Conservation (phyloP, 2,797 vertebrate species). For the Eidolon dupreanum region DNA sequence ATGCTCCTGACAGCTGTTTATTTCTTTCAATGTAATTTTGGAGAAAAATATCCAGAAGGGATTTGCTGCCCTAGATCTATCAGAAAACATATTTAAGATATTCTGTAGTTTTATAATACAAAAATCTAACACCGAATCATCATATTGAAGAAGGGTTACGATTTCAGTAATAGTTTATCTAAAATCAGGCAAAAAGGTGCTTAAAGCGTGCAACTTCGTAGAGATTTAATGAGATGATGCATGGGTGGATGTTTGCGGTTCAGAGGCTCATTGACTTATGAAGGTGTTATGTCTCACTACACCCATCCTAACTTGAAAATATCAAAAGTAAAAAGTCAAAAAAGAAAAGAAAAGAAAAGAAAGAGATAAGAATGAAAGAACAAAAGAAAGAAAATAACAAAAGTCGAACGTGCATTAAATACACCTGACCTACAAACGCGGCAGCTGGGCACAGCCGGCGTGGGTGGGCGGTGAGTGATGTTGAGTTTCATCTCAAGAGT, state of each 20-base stretch:
- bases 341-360: too few relatives aligned
- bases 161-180: conserved; percentile 65
- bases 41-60: conserved; percentile 89
- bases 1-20: conserved; percentile 88
- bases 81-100: conserved; percentile 88
- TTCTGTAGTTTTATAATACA: conserved; percentile 79
- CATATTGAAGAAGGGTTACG: conserved; percentile 46
- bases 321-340: background rate
- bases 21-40: conserved; percentile 87
- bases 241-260: background rate
- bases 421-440: too few relatives aligned
- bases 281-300: background rate
- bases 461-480: too few relatives aligned
- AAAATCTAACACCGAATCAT: conserved; percentile 72
- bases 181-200: background rate
- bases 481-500: background rate
- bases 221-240: background rate
- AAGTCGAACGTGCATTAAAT: background rate
- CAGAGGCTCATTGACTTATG: background rate
- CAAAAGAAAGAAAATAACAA: background rate
- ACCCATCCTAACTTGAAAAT: background rate
- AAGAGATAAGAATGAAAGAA: too few relatives aligned
- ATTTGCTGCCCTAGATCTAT: conserved; percentile 88
- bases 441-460: background rate
- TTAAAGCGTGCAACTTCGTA: background rate